Evolutionary conservation across 2,888 invertebrate genomes (phyloP).

Genomic region (Mimachlamys varia): DNA sequence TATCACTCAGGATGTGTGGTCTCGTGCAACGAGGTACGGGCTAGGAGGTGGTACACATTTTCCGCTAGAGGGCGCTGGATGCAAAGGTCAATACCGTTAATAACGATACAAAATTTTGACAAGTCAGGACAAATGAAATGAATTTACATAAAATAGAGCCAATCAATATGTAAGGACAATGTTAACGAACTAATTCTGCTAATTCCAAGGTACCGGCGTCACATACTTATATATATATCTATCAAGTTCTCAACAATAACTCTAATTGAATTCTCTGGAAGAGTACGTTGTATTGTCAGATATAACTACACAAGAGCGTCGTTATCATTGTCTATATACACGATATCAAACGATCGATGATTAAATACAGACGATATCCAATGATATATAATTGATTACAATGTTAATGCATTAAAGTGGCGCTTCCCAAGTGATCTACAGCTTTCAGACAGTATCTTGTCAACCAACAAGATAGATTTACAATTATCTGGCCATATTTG

Average conservation of each 20-base stretch:
- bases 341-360: no score
- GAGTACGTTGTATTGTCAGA: no score
- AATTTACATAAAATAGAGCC: not conserved
- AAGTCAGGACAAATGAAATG: not conserved
- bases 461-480: no score
- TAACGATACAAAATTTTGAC: not conserved
- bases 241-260: not conserved
- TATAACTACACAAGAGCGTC: no score
- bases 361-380: no score
- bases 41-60: not conserved
- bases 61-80: not conserved
- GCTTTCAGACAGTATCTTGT: no score
- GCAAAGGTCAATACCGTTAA: not conserved
- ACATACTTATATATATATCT: not conserved
- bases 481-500: no score
- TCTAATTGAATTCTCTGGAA: no score
- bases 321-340: no score
- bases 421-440: no score
- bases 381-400: no score
- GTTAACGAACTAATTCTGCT: not conserved
- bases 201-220: not conserved
- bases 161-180: not conserved
- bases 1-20: slow-evolving; percentile 1
- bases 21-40: slow-evolving; percentile 5
- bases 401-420: no score